Conservation (phyloP, 2,888 invertebrate genomes). For the Trissonchulus sp. region DNA sequence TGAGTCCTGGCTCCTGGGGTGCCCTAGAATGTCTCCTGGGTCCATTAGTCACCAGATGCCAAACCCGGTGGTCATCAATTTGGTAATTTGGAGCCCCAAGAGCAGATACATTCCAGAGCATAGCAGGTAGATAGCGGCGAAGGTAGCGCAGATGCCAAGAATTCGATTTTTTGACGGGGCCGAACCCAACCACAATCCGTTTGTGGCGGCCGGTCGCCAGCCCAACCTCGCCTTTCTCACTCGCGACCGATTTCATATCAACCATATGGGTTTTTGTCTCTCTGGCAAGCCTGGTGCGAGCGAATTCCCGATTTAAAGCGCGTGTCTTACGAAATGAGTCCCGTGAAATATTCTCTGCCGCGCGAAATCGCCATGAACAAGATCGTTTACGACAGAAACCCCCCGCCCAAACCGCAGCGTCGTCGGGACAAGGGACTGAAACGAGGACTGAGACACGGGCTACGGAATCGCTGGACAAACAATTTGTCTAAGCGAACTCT, state of each 20-base stretch:
- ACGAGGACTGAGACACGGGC: no score
- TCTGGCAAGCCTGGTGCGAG: neutral
- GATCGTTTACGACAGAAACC: no score
- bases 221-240: neutral
- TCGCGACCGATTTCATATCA: neutral
- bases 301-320: neutral
- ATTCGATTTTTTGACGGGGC: neutral
- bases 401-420: no score
- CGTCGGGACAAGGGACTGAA: no score
- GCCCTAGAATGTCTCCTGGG: neutral
- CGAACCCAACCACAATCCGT: neutral
- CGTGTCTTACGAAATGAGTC: neutral
- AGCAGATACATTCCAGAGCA: neutral
- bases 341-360: no score
- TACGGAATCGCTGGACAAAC: no score
- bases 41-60: neutral
- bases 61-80: neutral
- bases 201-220: neutral
- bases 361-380: no score
- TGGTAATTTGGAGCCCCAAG: neutral
- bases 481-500: no score
- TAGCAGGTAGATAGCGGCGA: neutral
- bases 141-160: neutral
- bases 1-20: neutral
- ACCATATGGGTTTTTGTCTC: neutral